Percentiles rank a stretch among this genome's conserved stretches.
Conservation (phyloP, 1,140 invertebrate genomes). For the Drosophila lacertosa region DNA sequence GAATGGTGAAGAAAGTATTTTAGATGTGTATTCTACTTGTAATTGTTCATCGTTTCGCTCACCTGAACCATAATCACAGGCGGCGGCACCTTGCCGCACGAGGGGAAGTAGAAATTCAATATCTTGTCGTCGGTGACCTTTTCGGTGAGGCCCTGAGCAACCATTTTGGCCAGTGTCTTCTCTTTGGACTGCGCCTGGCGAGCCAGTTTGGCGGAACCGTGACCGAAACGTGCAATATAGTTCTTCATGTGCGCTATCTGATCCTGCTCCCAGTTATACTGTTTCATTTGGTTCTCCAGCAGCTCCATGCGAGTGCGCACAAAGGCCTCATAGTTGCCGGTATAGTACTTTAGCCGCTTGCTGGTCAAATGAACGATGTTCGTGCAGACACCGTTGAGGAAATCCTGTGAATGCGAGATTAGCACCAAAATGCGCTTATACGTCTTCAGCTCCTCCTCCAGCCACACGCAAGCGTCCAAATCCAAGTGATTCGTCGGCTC, state of each 20-base stretch:
- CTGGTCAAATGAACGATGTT: conserved; percentile 99
- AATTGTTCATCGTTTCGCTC: conserved; percentile 7
- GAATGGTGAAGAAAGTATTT: neutral
- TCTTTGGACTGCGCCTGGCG: conserved; percentile 99
- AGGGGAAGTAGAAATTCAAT: conserved; percentile 97
- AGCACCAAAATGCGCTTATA: conserved; percentile 99
- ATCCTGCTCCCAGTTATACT: conserved; percentile 99
- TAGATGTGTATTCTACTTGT: neutral
- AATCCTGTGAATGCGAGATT: conserved; percentile 99
- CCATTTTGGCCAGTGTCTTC: conserved; percentile 99
- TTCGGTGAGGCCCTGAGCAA: conserved; percentile 97
- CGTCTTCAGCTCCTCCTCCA: conserved; percentile 98
- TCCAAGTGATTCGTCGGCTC: conserved; percentile 99
- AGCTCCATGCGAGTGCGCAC: conserved; percentile 96
- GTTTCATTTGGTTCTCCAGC: conserved; percentile 99
- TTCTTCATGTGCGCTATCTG: conserved; percentile 99
- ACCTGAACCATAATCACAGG: conserved; percentile 99
- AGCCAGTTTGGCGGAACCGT: conserved; percentile 98
- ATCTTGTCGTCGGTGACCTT: conserved; percentile 95
- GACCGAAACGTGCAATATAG: conserved; percentile 99
- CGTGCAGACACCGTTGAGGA: conserved; percentile 99
- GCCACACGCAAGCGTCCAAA: conserved; percentile 99
- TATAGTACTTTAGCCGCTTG: conserved; percentile 97
- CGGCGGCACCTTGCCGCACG: conserved; percentile 97
- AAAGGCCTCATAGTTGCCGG: conserved; percentile 98